A percentile compares a stretch with the other conserved stretches of the same genome.
Evolutionary conservation across 2,888 invertebrate species (phyloP).

Genomic region (Cephonodes hylas): DNA sequence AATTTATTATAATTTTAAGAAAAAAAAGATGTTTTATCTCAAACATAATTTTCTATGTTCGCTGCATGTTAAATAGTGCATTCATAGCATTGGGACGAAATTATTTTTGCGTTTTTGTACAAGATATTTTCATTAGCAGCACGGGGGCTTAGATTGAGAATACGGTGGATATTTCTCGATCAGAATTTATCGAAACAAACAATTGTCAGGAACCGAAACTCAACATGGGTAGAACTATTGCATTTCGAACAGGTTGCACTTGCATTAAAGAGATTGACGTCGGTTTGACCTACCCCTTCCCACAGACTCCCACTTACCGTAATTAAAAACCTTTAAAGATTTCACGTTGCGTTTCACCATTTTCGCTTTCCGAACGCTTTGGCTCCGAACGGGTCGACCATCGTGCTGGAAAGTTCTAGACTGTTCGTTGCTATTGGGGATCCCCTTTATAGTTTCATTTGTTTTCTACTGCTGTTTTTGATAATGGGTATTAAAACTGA

Average conservation of each 20-base stretch:
- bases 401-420: constrained; percentile 19
- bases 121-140: no score
- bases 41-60: no score
- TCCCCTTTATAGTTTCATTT: not conserved
- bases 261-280: constrained; percentile 72
- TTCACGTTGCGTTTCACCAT: constrained; percentile 52
- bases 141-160: no score
- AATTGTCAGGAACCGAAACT: not conserved
- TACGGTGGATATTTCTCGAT: no score
- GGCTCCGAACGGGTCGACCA: constrained; percentile 33
- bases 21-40: no score
- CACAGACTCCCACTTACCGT: constrained; percentile 59
- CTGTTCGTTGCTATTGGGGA: not conserved
- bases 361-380: constrained; percentile 43
- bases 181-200: no score
- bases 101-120: no score
- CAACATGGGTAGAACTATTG: not conserved
- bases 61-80: no score
- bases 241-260: constrained; percentile 22
- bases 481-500: no score
- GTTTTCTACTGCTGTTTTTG: no score
- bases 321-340: constrained; percentile 75
- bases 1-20: no score
- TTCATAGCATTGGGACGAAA: no score
- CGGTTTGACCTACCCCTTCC: constrained; percentile 34